These are phyloP conservation scores for Acestrorhynchus altus DNA, from an alignment of 2,797 vertebrate genomes.

Conservation along the genomic window DNA sequence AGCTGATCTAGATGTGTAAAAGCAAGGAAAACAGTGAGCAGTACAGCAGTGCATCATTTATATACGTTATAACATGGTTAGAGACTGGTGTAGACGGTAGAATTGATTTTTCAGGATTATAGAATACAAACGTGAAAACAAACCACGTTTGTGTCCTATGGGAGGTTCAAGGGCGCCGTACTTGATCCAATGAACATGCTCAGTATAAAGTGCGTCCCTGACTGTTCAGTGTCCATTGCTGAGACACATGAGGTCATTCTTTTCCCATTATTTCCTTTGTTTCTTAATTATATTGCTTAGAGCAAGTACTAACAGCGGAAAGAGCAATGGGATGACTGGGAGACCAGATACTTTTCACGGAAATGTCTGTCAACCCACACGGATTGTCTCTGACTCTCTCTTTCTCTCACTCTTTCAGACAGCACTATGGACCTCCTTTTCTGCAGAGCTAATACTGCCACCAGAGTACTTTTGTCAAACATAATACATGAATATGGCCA, in stretches of 20 bases:
- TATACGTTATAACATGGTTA: background rate
- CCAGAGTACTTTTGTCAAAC: background rate
- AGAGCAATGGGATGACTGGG: background rate
- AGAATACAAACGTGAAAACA: slow-evolving; percentile 23
- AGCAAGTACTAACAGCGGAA: slow-evolving; percentile 36
- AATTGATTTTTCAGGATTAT: slow-evolving; percentile 26
- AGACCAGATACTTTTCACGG: slow-evolving; percentile 29
- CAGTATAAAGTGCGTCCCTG: slow-evolving; percentile 24
- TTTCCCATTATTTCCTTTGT: slow-evolving; percentile 36
- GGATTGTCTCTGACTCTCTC: background rate
- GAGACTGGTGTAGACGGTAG: background rate
- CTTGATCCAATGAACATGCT: slow-evolving; percentile 2
- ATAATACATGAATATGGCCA: background rate
- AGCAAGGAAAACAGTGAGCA: background rate
- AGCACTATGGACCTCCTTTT: background rate
- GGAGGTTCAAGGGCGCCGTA: background rate
- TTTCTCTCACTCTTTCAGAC: background rate
- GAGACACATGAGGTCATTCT: slow-evolving; percentile 34
- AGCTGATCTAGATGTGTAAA: background rate
- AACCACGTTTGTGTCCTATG: slow-evolving; percentile 8
- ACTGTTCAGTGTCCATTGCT: slow-evolving; percentile 25
- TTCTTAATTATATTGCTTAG: slow-evolving; percentile 44
- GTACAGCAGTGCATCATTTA: background rate
- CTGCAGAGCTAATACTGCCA: background rate
- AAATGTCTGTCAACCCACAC: slow-evolving; percentile 43